Base-by-base conservation (phyloP, 2,888 invertebrate genomes). In the Drosophila colorata region DNA sequence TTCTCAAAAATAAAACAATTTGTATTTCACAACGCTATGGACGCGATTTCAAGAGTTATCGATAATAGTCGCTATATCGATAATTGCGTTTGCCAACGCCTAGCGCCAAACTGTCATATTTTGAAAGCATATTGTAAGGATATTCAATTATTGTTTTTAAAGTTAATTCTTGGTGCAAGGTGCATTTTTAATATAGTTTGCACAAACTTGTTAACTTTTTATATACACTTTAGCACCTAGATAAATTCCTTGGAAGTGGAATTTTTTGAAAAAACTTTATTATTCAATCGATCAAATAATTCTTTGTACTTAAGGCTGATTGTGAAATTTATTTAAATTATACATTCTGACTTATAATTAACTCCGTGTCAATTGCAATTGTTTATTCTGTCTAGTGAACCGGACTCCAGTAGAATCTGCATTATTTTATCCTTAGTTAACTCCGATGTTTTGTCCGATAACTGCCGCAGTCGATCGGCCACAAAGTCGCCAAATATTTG, bases 401-500 rank as follows among this genome's bases (percentile, higher is more conserved):
- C 49, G 8, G 88, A 68, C 40, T 82, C 82, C 13, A 82, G 41
- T 13, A 82, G 58, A 6, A 78, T 43, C 48, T 87, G 67, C 76
- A 85, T 78, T 40, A 82, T 68, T 46, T 88, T 82, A 20, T 85
- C 88, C 73, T 87, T 82, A 47, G 86, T 66, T 37, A 68, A 64
- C 28, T 82, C 82, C 4, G 86, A 41, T 41, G 72, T 86, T n/a
- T 66, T 63, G 0, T 31, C 47, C 18, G 75, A 58, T 33, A 82
- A 37, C 23, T 66, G 57, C 0, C 82, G 79, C 1, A 82, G 63
- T 23, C 82, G 69, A 69, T 82, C 82, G 18, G 82, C 82, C 20
- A 82, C 82, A 69, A 82, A 82, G 25, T 82, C 82, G 0, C 82
- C 82, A 37, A 82, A 82, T 16, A 82, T 71, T 75, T 82, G 82